Base-by-base conservation (phyloP, 1,140 invertebrate genomes). In the Leptinotarsa lineolata region DNA sequence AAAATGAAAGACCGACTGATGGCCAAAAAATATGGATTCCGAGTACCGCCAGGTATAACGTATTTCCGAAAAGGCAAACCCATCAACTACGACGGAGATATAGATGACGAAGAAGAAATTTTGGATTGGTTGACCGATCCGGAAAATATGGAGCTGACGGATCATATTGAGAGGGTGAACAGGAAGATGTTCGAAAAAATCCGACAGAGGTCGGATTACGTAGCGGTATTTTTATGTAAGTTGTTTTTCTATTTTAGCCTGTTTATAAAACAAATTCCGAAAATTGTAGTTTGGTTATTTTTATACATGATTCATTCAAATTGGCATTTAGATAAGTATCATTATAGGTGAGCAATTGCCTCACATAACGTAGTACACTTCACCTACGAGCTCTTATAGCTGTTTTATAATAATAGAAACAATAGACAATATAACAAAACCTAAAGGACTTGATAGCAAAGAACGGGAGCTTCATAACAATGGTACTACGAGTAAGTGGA, bases 211-310 rank as follows among this genome's bases (percentile, higher is more conserved):
- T 94, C 94, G 0, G 94, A 97, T 82, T 97, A 97, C 82, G 89
- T 97, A n/a, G 95, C 95, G 6, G 95, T 96, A 58, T 95, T 97
- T 85, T 95, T 98, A 88, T 97, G 95, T 97, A 87, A 93, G 94
- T 74, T 69, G 45, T n/a, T 59, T 39, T 60, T 64, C 54, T n/a
- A 13, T 58, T 59, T 44, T 21, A 0, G 8, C 2, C 30, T 13
- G 30, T 4, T 16, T 12, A 66, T 4, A 12, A 30, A 30, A 66
- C 13, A 66, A 21, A 66, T 24, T 24, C 8, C 2, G 44, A 45
- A 22, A 22, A 39, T 22, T 67, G 18, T 45, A 18, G 30, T 68
- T 20, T 39, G 30, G 8, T 39, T 11, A 39, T 8, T 11, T 39
- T 5, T 39, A 11, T 39, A 11, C 30, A 8, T 39, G 11, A 8